Conservation (phyloP, 2,888 invertebrate genomes). For the Ophonus ardosiacus region DNA sequence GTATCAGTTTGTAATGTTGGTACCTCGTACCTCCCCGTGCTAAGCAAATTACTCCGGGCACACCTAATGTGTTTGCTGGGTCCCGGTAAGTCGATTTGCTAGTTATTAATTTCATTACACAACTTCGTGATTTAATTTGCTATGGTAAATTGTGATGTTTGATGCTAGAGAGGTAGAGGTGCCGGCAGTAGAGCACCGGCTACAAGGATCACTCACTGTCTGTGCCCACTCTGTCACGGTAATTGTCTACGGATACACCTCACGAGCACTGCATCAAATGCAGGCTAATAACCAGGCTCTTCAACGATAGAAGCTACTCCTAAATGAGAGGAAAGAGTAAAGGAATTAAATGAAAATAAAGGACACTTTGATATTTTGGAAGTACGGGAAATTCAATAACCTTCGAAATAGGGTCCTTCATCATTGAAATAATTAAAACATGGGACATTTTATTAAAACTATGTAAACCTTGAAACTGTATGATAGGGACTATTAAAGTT, state of each 20-base stretch:
- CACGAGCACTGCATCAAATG: neutral
- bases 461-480: too few relatives aligned
- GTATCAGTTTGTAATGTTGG: neutral
- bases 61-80: slow-evolving; percentile 50
- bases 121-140: slow-evolving; percentile 45
- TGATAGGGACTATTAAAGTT: too few relatives aligned
- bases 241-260: neutral
- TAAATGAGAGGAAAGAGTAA: too few relatives aligned
- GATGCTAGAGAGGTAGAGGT: neutral
- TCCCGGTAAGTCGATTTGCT: slow-evolving; percentile 39
- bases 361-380: too few relatives aligned
- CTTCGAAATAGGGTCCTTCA: too few relatives aligned
- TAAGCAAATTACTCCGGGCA: slow-evolving; percentile 42
- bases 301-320: too few relatives aligned
- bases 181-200: neutral
- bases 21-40: slow-evolving; percentile 1
- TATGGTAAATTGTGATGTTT: slow-evolving; percentile 49
- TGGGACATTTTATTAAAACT: too few relatives aligned
- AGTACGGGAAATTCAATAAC: too few relatives aligned
- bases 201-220: neutral
- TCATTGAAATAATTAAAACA: too few relatives aligned
- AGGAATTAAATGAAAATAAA: too few relatives aligned
- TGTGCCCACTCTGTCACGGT: neutral
- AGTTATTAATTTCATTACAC: slow-evolving; percentile 47
- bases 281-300: neutral